Evolutionary conservation across 2,113 vertebrate genomes (phyloP).

Genomic region (Nicator chloris): DNA sequence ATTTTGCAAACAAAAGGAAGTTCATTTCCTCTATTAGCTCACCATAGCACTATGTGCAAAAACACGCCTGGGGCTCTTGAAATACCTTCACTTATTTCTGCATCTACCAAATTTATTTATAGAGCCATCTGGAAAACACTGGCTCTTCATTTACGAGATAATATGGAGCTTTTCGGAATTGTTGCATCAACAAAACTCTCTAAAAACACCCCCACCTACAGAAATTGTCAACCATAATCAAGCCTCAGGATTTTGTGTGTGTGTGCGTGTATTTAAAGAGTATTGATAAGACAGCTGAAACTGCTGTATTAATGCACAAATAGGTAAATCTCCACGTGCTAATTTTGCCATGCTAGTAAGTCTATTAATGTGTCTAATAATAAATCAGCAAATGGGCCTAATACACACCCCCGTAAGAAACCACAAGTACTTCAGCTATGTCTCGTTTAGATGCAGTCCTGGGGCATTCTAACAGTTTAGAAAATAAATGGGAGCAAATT

Average conservation of each 20-base stretch:
- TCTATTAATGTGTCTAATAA: not conserved
- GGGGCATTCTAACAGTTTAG: not conserved
- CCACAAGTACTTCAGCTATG: not conserved
- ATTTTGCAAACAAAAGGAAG: conserved; percentile 38
- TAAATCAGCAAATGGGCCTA: not conserved
- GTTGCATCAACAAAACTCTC: not conserved
- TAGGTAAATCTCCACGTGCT: not conserved
- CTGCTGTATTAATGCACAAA: not conserved
- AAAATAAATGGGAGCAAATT: not conserved
- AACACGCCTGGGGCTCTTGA: not conserved
- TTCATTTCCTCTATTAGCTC: conserved; percentile 31
- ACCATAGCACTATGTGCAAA: not conserved
- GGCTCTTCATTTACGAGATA: not conserved
- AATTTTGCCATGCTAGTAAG: not conserved
- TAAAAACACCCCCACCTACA: not conserved
- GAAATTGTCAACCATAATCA: not conserved
- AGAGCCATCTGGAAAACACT: not conserved
- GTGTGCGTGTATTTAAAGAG: not conserved
- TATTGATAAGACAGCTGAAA: not conserved
- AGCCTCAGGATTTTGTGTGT: not conserved
- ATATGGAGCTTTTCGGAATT: not conserved
- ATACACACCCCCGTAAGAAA: not conserved
- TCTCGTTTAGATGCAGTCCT: not conserved
- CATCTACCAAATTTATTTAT: not conserved
- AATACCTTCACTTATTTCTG: conserved; percentile 31